Evolutionary conservation across 23 tunicate genomes (phyloP).

Genomic region (Styela clava): DNA sequence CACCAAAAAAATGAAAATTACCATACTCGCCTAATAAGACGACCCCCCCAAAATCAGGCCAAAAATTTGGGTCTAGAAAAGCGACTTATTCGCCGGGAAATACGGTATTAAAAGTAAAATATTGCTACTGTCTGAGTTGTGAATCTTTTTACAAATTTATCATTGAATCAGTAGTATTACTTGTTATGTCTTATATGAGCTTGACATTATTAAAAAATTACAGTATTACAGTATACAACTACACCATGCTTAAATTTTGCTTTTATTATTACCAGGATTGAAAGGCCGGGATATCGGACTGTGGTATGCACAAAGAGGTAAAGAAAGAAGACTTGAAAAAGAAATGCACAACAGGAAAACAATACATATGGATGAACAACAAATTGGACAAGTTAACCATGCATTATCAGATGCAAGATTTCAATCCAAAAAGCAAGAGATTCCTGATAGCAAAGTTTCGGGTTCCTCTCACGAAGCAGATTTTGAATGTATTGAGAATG

Average conservation of each 20-base stretch:
- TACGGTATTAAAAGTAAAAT: background rate
- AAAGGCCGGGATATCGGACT: slow-evolving; percentile 67
- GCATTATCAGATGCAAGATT: slow-evolving; percentile 26
- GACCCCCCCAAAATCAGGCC: too few species aligned
- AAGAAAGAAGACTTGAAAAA: slow-evolving; percentile 17
- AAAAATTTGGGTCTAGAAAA: too few species aligned
- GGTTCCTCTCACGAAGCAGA: background rate
- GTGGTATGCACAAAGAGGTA: slow-evolving; percentile 52
- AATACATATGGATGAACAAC: slow-evolving; percentile 53
- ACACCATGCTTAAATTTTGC: background rate
- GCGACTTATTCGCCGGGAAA: too few species aligned
- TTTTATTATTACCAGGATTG: slow-evolving; percentile 19
- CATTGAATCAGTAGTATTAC: background rate
- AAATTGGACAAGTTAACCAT: slow-evolving; percentile 31
- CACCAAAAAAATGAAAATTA: too few species aligned
- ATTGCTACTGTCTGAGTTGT: background rate
- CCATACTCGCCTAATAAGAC: too few species aligned
- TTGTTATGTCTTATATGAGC: background rate
- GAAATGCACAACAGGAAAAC: slow-evolving; percentile 40
- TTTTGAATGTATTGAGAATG: background rate
- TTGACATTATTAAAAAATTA: background rate
- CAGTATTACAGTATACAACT: background rate
- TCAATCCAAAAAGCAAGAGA: background rate
- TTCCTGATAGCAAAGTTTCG: background rate
- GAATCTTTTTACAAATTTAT: too few species aligned